Conservation (phyloP, 2,888 invertebrate species). For the Seladonia tumulorum region DNA sequence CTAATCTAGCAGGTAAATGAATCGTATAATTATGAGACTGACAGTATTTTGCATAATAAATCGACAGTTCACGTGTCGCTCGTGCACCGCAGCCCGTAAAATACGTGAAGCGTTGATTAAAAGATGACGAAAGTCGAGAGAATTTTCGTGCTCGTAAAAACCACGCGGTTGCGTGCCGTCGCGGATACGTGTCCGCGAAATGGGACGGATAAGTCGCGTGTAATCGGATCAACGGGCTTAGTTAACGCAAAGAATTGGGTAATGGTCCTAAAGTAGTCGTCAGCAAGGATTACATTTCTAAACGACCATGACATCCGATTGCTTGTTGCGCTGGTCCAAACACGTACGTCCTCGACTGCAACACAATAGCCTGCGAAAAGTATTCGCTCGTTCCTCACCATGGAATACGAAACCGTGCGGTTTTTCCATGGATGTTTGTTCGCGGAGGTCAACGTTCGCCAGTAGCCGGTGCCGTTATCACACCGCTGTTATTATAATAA, state of each 20-base stretch:
- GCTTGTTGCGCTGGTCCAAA: not conserved
- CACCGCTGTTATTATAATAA: constrained; percentile 4
- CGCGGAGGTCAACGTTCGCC: not conserved
- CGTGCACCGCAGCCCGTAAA: not conserved
- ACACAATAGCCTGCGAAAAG: not conserved
- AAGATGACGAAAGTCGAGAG: not conserved
- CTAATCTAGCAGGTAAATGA: too few species aligned
- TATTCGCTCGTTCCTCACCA: constrained; percentile 25
- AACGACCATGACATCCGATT: not conserved
- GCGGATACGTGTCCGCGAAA: not conserved
- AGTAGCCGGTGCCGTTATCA: not conserved
- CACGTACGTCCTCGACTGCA: not conserved
- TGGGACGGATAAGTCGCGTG: not conserved
- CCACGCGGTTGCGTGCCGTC: not conserved
- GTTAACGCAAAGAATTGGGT: not conserved
- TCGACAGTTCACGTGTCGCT: not conserved
- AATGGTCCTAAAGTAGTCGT: not conserved
- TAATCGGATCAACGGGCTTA: not conserved
- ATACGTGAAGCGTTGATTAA: not conserved
- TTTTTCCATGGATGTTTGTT: not conserved
- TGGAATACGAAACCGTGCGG: not conserved
- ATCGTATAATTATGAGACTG: too few species aligned
- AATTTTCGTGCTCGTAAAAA: not conserved
- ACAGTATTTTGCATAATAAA: not conserved
- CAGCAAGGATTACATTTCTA: not conserved